Percentiles rank a stretch among this genome's conserved stretches.
Conservation (phyloP, 2,113 vertebrate genomes). For the Pardalotus punctatus region DNA sequence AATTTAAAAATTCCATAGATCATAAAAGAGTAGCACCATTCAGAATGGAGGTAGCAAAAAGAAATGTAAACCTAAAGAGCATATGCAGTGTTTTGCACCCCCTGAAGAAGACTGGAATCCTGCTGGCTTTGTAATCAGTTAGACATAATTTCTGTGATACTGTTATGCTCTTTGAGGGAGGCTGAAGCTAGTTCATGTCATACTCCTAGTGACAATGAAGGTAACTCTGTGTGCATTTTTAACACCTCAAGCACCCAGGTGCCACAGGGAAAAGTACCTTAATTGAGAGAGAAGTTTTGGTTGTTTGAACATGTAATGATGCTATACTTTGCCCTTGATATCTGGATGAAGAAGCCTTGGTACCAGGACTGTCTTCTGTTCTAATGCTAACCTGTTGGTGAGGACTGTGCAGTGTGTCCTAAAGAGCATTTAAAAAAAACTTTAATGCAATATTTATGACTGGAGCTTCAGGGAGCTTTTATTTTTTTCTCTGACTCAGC, state of each 20-base stretch:
- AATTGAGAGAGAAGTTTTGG: background rate
- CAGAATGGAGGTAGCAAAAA: background rate
- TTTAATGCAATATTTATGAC: background rate
- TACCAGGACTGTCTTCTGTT: background rate
- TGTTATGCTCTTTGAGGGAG: background rate
- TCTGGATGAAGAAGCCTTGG: background rate
- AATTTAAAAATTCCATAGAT: background rate
- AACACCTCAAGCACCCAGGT: background rate
- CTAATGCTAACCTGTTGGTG: background rate
- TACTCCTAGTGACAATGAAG: background rate
- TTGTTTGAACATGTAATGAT: background rate
- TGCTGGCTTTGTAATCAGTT: background rate
- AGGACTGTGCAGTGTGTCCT: background rate
- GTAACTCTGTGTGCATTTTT: background rate
- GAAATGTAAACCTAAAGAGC: background rate
- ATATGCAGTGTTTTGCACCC: background rate
- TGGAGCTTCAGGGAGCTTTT: background rate
- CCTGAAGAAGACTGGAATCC: background rate
- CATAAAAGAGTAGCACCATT: background rate
- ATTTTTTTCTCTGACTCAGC: background rate
- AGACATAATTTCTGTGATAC: background rate
- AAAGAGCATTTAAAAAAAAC: background rate
- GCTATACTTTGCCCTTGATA: background rate
- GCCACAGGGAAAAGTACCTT: background rate
- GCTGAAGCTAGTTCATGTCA: background rate